Percentiles rank a stretch among this genome's conserved stretches.
These are phyloP conservation scores for Oreochromis spilurus DNA, from an alignment of 2,113 vertebrate species.

Conservation along the genomic window DNA sequence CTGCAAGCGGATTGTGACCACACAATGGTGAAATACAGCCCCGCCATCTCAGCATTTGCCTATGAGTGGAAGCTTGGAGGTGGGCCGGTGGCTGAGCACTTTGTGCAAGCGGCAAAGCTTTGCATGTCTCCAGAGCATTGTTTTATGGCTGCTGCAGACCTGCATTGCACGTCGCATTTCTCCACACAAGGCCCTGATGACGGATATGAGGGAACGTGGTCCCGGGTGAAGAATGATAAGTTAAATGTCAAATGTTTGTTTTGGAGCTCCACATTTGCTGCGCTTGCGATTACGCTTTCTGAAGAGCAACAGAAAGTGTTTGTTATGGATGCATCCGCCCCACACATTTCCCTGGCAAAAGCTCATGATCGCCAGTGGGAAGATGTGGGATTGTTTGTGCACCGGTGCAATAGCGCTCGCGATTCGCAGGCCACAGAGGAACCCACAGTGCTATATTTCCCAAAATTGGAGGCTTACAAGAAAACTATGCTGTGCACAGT, in stretches of 20 bases:
- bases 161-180: rapidly evolving
- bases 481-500: rapidly evolving
- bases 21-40: background rate
- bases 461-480: background rate
- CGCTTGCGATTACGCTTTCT: rapidly evolving
- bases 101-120: background rate
- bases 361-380: rapidly evolving
- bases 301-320: background rate
- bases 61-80: background rate
- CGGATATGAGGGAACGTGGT: rapidly evolving
- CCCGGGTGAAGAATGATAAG: background rate
- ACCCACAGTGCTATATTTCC: rapidly evolving
- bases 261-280: background rate
- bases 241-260: rapidly evolving
- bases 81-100: background rate
- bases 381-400: rapidly evolving
- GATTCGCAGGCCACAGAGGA: background rate
- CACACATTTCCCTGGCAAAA: background rate
- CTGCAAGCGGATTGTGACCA: background rate
- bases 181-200: background rate
- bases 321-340: background rate
- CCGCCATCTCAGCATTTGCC: rapidly evolving
- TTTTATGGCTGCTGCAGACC: background rate
- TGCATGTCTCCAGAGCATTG: background rate
- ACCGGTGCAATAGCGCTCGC: rapidly evolving